These are phyloP conservation scores for Helleia helle DNA, from an alignment of 2,888 invertebrate species.

Conservation along the genomic window DNA sequence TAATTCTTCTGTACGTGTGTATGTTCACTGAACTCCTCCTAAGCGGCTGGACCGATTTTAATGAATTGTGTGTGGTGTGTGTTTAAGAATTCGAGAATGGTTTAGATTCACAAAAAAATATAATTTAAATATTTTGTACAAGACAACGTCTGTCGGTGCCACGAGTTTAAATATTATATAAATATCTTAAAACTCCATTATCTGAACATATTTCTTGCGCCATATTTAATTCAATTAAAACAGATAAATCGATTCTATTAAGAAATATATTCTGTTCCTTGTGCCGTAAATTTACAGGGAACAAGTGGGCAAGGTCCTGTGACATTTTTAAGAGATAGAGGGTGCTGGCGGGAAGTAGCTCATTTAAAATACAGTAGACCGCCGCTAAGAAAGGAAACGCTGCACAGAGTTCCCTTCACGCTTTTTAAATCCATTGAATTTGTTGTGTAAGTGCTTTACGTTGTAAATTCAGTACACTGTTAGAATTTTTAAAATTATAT, in stretches of 20 bases:
- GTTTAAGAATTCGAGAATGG: too few species aligned
- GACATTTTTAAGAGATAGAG: conserved; percentile 41
- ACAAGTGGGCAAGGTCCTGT: conserved; percentile 26
- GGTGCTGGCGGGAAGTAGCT: conserved; percentile 45
- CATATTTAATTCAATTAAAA: too few species aligned
- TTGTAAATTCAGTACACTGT: conserved; percentile 1
- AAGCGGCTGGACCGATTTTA: too few species aligned
- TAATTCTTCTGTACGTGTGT: too few species aligned
- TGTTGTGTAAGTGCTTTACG: conserved; percentile 8
- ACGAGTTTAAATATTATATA: too few species aligned
- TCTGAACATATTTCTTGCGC: not conserved
- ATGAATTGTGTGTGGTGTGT: too few species aligned
- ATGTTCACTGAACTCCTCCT: too few species aligned
- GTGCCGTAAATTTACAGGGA: conserved; percentile 31
- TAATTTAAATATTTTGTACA: too few species aligned
- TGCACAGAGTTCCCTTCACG: conserved; percentile 33
- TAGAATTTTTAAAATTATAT: not conserved
- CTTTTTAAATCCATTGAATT: conserved; percentile 34
- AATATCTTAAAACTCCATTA: too few species aligned
- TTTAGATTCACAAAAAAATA: too few species aligned
- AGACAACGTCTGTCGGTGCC: too few species aligned
- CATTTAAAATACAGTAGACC: conserved; percentile 56
- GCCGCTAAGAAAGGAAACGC: conserved; percentile 40
- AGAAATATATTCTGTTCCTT: not conserved
- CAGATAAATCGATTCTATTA: not conserved